phyloP scores from a whole-genome alignment of 2,113 vertebrate genomes.

The Epinephelus moara region DNA sequence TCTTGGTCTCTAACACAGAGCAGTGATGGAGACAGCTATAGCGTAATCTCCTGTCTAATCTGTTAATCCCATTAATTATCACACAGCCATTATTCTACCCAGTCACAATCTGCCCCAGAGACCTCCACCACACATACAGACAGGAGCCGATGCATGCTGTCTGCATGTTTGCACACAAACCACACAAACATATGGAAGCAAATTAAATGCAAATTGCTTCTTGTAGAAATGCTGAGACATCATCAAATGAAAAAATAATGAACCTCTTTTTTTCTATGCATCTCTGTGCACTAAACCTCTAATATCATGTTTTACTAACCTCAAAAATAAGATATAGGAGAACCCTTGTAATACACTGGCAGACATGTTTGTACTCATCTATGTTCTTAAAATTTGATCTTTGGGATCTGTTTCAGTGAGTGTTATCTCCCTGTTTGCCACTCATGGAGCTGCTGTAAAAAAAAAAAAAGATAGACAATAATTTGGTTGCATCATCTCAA shows the following conservation, averaged over 20 bases:
- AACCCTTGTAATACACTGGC: neutral
- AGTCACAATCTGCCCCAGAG: constrained; percentile 64
- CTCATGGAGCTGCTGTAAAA: neutral
- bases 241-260: neutral
- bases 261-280: too few relatives aligned
- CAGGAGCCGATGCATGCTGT: constrained; percentile 1
- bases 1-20: constrained; percentile 22
- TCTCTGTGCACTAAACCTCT: too few relatives aligned
- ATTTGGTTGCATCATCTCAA: constrained; percentile 5
- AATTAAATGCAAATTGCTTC: neutral
- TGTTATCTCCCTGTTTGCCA: neutral
- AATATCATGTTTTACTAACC: too few relatives aligned
- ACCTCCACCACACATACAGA: constrained; percentile 44
- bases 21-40: constrained; percentile 39
- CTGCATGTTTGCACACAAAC: neutral
- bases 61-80: constrained; percentile 84
- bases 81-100: constrained; percentile 70
- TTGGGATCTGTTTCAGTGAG: neutral
- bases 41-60: constrained; percentile 72
- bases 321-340: neutral
- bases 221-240: neutral
- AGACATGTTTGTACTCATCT: neutral
- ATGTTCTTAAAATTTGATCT: neutral
- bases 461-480: neutral
- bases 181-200: neutral